phyloP scores from a whole-genome alignment of 2,797 vertebrate species.

The Capromys pilorides region DNA sequence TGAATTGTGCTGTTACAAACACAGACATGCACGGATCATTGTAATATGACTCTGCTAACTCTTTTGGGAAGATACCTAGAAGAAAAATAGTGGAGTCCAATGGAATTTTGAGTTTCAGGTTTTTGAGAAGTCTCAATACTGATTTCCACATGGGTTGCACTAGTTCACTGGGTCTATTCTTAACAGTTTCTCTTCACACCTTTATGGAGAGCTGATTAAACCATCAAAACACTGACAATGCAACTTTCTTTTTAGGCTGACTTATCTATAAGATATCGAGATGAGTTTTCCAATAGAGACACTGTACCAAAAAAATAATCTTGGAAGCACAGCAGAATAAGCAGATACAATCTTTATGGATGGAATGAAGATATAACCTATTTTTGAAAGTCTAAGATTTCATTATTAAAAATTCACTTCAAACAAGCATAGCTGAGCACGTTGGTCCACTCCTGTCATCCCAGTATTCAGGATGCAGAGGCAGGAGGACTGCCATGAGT shows the following conservation, averaged over 20 bases:
- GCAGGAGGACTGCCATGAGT: background rate
- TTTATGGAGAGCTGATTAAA: background rate
- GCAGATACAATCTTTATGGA: background rate
- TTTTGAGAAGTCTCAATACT: background rate
- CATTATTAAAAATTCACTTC: background rate
- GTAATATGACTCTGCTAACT: background rate
- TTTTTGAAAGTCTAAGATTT: background rate
- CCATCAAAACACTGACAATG: background rate
- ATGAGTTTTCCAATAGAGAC: background rate
- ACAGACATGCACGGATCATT: background rate
- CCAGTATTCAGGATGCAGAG: background rate
- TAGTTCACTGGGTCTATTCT: background rate
- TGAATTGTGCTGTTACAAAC: background rate
- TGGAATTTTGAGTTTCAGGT: background rate
- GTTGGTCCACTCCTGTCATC: background rate
- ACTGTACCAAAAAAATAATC: background rate
- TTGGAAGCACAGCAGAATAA: background rate
- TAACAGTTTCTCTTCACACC: background rate
- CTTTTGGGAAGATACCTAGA: background rate
- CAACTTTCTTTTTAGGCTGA: background rate
- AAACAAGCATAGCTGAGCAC: no score
- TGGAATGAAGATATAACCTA: background rate
- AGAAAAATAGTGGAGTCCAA: background rate
- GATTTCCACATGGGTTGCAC: background rate
- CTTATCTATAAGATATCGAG: background rate